Conservation (phyloP, 37 sponge, comb jelly and placozoan genomes). For the Aphrocallistes beatrix region DNA sequence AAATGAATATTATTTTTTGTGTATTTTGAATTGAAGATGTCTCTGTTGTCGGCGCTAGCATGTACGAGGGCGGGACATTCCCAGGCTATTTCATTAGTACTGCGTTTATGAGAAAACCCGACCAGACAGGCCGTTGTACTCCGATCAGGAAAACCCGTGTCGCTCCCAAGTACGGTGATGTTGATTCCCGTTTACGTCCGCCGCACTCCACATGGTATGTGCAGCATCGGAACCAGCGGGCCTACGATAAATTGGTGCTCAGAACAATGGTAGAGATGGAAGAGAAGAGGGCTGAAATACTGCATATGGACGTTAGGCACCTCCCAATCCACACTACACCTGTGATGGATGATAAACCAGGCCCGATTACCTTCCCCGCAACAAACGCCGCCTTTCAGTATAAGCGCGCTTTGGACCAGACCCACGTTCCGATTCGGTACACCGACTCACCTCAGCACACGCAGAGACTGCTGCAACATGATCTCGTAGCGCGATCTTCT, state of each 20-base stretch:
- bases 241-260: not conserved
- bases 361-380: not conserved
- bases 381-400: not conserved
- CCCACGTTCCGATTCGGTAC: not conserved
- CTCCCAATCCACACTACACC: not conserved
- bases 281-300: not conserved
- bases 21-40: too few species aligned
- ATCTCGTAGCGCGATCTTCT: not conserved
- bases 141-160: slow-evolving; percentile 6
- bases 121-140: not conserved
- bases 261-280: not conserved
- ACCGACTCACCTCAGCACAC: not conserved
- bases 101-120: not conserved
- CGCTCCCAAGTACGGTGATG: not conserved
- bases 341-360: not conserved
- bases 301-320: not conserved
- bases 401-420: not conserved
- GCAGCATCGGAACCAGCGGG: not conserved
- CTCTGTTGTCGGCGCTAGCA: too few species aligned
- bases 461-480: not conserved
- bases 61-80: not conserved
- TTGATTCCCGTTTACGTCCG: not conserved
- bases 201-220: not conserved
- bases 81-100: not conserved
- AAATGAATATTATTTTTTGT: too few species aligned